Conservation (phyloP, 2,113 vertebrate species). For the Loxodonta africana region DNA sequence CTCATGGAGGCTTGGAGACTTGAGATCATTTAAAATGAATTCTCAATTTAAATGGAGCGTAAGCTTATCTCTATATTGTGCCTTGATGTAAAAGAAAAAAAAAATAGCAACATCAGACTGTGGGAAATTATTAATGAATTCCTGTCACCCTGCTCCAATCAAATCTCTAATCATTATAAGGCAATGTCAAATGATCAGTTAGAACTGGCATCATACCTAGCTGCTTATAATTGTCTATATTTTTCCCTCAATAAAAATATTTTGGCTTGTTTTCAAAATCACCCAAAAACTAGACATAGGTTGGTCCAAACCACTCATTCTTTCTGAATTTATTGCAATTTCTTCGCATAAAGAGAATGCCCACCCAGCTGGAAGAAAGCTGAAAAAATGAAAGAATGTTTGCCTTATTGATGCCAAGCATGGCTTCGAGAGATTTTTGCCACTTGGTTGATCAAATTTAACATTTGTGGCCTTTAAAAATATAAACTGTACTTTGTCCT, state of each 20-base stretch:
- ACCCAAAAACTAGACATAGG: slow-evolving; percentile 53
- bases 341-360: slow-evolving; percentile 62
- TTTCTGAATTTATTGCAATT: slow-evolving; percentile 62
- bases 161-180: slow-evolving; percentile 51
- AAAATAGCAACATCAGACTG: not conserved
- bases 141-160: not conserved
- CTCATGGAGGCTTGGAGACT: no score
- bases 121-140: not conserved
- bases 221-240: slow-evolving; percentile 33
- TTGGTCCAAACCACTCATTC: slow-evolving; percentile 66
- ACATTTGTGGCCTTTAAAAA: slow-evolving; percentile 39
- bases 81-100: not conserved
- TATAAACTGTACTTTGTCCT: not conserved
- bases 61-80: not conserved
- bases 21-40: not conserved
- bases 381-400: slow-evolving; percentile 41
- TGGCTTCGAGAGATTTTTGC: slow-evolving; percentile 28
- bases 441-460: not conserved
- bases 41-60: not conserved
- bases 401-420: slow-evolving; percentile 43
- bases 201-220: not conserved
- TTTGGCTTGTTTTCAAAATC: slow-evolving; percentile 66
- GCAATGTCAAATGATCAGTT: not conserved
- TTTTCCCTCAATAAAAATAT: slow-evolving; percentile 65
- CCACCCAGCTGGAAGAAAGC: slow-evolving; percentile 60